Conservation (phyloP, 2,113 vertebrate species). For the Hippocampus comes region DNA sequence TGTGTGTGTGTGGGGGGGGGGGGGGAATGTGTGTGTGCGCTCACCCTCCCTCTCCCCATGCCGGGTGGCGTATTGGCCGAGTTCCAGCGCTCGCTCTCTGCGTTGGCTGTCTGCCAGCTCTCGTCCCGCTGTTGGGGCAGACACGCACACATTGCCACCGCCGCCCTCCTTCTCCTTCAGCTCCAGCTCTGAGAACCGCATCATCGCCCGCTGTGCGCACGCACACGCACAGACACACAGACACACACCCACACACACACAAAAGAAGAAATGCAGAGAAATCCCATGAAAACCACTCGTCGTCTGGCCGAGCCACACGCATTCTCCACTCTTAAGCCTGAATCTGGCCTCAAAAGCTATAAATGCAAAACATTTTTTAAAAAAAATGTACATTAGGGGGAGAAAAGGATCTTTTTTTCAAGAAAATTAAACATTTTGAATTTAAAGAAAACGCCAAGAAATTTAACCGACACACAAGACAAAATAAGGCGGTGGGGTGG, state of each 20-base stretch:
- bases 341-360: slow-evolving; percentile 67
- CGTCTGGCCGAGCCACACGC: slow-evolving; percentile 40
- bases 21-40: slow-evolving; percentile 24
- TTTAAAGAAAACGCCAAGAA: slow-evolving; percentile 54
- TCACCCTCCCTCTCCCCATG: slow-evolving; percentile 69
- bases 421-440: slow-evolving; percentile 26
- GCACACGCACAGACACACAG: slow-evolving; percentile 35
- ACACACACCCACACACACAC: slow-evolving; percentile 34
- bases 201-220: slow-evolving; percentile 91
- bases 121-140: slow-evolving; percentile 75
- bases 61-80: slow-evolving; percentile 80
- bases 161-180: slow-evolving; percentile 94
- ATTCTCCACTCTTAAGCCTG: slow-evolving; percentile 59
- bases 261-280: slow-evolving; percentile 63
- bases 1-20: slow-evolving; percentile 8
- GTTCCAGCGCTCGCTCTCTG: slow-evolving; percentile 82
- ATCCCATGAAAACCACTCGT: slow-evolving; percentile 75
- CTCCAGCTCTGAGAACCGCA: slow-evolving; percentile 98
- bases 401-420: slow-evolving; percentile 36
- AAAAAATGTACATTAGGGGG: slow-evolving; percentile 26
- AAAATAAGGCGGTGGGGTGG: slow-evolving; percentile 43
- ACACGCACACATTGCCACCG: slow-evolving; percentile 58
- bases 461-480: slow-evolving; percentile 48
- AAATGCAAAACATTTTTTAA: slow-evolving; percentile 53
- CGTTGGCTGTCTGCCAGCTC: slow-evolving; percentile 86